Evolutionary conservation across 1,140 invertebrate species (phyloP), one percentile per base, ranked within the genome.

Genomic region (Lordiphosa clarofinis): DNA sequence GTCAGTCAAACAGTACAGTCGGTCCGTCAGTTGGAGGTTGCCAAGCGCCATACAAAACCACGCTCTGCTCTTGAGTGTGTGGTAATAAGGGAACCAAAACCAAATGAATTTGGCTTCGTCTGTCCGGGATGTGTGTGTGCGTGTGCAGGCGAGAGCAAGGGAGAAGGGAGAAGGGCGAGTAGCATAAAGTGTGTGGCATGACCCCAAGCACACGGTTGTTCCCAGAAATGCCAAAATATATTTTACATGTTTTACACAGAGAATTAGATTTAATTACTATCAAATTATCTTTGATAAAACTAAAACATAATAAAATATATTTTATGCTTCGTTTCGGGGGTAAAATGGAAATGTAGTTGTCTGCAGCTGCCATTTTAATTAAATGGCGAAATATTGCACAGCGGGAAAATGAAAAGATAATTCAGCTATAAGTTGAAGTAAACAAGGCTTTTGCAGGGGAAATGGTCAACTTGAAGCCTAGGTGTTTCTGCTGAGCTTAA

Each of bases 31-130:
- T 52, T 56, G 50, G 28, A 64, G 24, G 62, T 65, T 65, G 60
- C 60, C 62, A 48, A 42, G 54, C 39, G 54, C 39, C 37, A 65
- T 40, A 39, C 44, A 13, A 64, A 63, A 67, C 49, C 64, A 15
- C 52, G 43, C 62, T 6, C 24, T 64, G 62, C 50, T 64, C 56
- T 42, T 56, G 62, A 33, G 59, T 28, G 52, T 28, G 43, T 52
- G 47, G 12, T 12, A 46, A 64, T 31, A 40, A 19, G 40, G 7
- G 58, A 47, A 52, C 33, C 35, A 64, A 44, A 19, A 12, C 61
- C 35, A 65, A 66, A 66, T 57, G 52, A 48, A 66, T 56, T 57
- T 65, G 53, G 43, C 47, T 37, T 49, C n/a, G 35, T 61, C 60
- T 64, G 44, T 36, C 43, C 13, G 13, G 10, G 12, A 28, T 4